Evolutionary conservation across 2,113 vertebrate genomes (phyloP), one percentile per base, ranked within the genome.

Genomic region (Gorsachius goisagi): DNA sequence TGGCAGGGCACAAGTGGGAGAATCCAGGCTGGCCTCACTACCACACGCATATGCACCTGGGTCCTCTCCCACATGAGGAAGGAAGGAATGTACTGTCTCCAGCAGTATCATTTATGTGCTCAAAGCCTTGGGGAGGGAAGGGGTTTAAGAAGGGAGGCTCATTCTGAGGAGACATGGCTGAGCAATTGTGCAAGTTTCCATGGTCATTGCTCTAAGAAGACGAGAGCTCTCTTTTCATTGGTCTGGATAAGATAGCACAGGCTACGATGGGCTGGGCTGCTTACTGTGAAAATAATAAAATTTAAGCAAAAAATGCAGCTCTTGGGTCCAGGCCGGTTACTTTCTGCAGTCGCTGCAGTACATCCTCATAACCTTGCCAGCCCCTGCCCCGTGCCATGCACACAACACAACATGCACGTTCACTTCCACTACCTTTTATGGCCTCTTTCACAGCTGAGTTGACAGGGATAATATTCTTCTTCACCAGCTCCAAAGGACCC

Each of bases 391-490:
- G 6, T 39, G 77, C 45, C 11, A 37, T 5, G 22, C 26, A 22
- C 52, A 41, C 68, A 15, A n/a, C 77, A 37, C 35, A 55, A 4
- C 75, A 15, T 10, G 3, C 52, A 56, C 4, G 0, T 41, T 58
- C 73, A 23, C 47, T 86, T 78, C 60, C 82, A 64, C 87, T 99
- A 99, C 99, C 99, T 99, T 99, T 99, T 91, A 98, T 98, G 75
- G 98, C 98, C 75, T 99, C 98, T 96, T 99, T 99, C 97, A 99
- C 97, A 77, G 98, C 98, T 6, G 98, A 98, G 96, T 99, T 98
- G 16, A 99, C 97, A 4, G 99, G 98, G 93, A 99, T 98, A 62
- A 99, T 99, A 93, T 99, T 99, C 98, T 99, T 99, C 97, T 99
- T 98, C 93, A 99, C 98, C 98, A 99, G 98, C 96, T 99, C 99